Percentiles rank a stretch among this genome's conserved stretches.
phyloP scores from a whole-genome alignment of 2,113 vertebrate species.

The Papio anubis region DNA sequence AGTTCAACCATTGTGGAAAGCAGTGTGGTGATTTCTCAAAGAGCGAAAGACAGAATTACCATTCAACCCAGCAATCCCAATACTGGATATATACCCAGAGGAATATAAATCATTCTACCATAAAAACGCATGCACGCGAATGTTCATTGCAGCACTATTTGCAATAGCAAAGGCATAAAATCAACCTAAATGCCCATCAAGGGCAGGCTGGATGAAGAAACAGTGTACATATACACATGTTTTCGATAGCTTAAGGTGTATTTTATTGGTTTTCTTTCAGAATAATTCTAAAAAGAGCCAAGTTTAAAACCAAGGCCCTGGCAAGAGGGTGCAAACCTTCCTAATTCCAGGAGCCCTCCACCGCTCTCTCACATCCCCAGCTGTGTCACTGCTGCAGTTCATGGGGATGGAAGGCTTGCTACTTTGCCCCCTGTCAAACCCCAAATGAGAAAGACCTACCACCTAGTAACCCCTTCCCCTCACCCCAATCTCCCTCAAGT shows the following conservation, averaged over 20 bases:
- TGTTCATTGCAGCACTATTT: no score
- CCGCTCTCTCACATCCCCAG: not conserved
- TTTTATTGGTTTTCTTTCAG: conserved; percentile 59
- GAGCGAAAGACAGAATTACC: no score
- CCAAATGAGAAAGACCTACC: not conserved
- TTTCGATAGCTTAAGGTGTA: conserved; percentile 7
- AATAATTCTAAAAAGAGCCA: conserved; percentile 58
- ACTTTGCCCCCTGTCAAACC: not conserved
- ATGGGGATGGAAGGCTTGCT: not conserved
- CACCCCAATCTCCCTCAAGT: not conserved
- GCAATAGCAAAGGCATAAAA: no score
- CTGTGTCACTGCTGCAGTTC: not conserved
- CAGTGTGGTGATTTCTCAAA: no score
- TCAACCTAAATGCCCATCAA: no score
- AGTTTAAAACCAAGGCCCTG: conserved; percentile 51
- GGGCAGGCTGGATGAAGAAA: not conserved
- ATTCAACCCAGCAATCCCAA: no score
- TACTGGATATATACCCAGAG: no score
- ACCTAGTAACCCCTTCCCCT: not conserved
- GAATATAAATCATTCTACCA: no score
- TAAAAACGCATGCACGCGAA: no score
- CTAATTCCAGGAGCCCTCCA: not conserved
- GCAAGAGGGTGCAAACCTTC: not conserved
- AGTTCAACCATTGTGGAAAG: no score
- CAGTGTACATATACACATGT: not conserved